Evolutionary conservation across 2,113 vertebrate genomes (phyloP).

Genomic region (Mixornis gularis): DNA sequence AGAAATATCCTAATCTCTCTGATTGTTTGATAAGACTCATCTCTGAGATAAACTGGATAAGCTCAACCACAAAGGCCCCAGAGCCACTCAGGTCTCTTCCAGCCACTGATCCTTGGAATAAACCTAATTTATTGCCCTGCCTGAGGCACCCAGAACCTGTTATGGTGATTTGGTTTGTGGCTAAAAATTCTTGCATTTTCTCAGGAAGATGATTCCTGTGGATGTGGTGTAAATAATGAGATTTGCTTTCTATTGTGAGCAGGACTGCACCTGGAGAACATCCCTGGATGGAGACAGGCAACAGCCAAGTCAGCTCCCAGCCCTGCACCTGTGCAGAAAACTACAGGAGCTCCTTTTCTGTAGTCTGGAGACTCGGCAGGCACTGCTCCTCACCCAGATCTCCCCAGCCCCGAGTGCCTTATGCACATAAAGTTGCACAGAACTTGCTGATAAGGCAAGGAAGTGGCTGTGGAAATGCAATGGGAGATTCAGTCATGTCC

Average conservation of each 20-base stretch:
- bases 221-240: background rate
- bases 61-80: slow-evolving; percentile 46
- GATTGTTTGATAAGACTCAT: slow-evolving; percentile 40
- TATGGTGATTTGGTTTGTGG: slow-evolving; percentile 46
- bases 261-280: background rate
- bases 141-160: slow-evolving; percentile 45
- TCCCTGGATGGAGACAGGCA: background rate
- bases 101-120: slow-evolving; percentile 24
- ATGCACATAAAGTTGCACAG: background rate
- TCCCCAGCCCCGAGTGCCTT: background rate
- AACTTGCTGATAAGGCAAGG: background rate
- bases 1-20: slow-evolving; percentile 47
- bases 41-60: slow-evolving; percentile 57
- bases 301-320: background rate
- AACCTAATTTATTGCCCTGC: slow-evolving; percentile 30
- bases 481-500: fast-evolving
- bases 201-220: slow-evolving; percentile 28
- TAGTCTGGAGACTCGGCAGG: background rate
- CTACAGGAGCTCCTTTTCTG: background rate
- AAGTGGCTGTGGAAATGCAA: background rate
- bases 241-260: background rate
- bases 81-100: slow-evolving; percentile 34
- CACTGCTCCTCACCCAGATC: background rate
- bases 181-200: slow-evolving; percentile 58
- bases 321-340: background rate